These are phyloP conservation scores for Albula goreensis DNA, from an alignment of 2,113 vertebrate species.

Conservation along the genomic window DNA sequence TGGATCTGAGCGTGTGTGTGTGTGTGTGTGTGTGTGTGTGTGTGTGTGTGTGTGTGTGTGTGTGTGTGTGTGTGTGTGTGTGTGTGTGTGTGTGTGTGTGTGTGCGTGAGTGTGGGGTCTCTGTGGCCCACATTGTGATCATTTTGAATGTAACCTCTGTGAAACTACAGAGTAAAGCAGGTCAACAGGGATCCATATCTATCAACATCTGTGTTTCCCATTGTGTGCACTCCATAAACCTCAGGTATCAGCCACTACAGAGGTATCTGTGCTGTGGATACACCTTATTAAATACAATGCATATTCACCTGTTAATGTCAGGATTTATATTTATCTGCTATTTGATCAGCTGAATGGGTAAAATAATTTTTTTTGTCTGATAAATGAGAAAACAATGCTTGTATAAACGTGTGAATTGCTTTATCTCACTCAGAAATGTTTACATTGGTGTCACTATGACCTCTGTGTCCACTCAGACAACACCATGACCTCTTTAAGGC, in stretches of 20 bases:
- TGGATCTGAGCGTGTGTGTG: not conserved
- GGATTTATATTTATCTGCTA: not conserved
- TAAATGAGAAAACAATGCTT: not conserved
- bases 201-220: not conserved
- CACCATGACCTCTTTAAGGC: not conserved
- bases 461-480: not conserved
- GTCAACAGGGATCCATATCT: not conserved
- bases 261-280: not conserved
- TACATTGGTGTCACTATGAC: not conserved
- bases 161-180: not conserved
- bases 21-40: not conserved
- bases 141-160: not conserved
- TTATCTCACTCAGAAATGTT: not conserved
- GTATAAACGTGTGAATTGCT: not conserved
- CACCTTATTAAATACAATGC: not conserved
- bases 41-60: not conserved
- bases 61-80: conserved; percentile 1
- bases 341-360: no score
- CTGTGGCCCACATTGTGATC: not conserved
- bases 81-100: not conserved
- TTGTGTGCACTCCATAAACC: not conserved
- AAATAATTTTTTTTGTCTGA: not conserved
- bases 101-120: not conserved
- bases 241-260: not conserved
- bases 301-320: not conserved